Percentiles rank a stretch among this genome's conserved stretches.
Conservation (phyloP, 1,140 invertebrate species). For the Drosophila mauritiana region DNA sequence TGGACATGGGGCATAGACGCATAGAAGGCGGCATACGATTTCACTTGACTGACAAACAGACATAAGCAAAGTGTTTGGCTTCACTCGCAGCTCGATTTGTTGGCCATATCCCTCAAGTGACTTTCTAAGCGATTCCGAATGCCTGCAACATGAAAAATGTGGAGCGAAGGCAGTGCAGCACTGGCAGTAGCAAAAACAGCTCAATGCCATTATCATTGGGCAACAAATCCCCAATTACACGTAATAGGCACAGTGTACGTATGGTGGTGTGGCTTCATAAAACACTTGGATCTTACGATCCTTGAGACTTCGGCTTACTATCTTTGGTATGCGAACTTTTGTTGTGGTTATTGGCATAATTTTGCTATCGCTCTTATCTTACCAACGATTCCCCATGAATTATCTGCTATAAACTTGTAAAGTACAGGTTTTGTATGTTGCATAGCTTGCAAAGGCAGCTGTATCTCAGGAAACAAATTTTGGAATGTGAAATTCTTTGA, state of each 20-base stretch:
- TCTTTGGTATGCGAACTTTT: neutral
- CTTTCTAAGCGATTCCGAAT: constrained; percentile 61
- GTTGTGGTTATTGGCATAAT: neutral
- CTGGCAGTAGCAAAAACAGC: constrained; percentile 39
- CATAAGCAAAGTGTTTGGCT: constrained; percentile 56
- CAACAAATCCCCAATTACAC: constrained; percentile 51
- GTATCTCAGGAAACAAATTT: neutral
- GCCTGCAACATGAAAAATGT: constrained; percentile 75
- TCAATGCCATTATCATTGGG: constrained; percentile 41
- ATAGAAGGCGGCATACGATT: constrained; percentile 64
- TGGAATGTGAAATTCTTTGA: neutral
- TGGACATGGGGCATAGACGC: constrained; percentile 16
- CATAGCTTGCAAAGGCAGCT: neutral
- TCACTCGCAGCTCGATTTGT: constrained; percentile 15
- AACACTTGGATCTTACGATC: constrained; percentile 1
- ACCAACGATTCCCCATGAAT: neutral
- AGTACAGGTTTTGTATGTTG: neutral
- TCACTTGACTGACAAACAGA: constrained; percentile 71
- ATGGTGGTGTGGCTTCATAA: neutral
- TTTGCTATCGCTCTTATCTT: neutral
- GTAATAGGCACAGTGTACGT: neutral
- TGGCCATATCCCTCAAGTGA: constrained; percentile 55
- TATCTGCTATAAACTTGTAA: constrained; percentile 5
- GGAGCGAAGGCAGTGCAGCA: constrained; percentile 58
- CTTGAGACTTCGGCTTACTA: neutral